A percentile compares a stretch with the other conserved stretches of the same genome.
These are phyloP conservation scores for Chloroceryle inda DNA, from an alignment of 2,797 vertebrate genomes.

Conservation along the genomic window DNA sequence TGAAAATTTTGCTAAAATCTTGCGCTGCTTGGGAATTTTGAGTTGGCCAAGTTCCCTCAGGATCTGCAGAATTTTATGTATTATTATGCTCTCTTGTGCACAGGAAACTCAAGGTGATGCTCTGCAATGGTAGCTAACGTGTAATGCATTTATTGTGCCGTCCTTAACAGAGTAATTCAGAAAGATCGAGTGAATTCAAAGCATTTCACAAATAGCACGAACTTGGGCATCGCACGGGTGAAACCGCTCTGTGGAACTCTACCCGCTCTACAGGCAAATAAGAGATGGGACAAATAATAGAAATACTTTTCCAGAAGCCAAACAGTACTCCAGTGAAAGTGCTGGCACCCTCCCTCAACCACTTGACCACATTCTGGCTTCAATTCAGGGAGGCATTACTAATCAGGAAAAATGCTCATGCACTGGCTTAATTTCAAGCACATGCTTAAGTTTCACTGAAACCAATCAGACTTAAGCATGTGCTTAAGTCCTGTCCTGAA, in stretches of 20 bases:
- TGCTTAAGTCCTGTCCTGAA: conserved; percentile 45
- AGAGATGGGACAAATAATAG: conserved; percentile 35
- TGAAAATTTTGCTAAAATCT: conserved; percentile 1
- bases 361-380: conserved; percentile 46
- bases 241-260: neutral
- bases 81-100: neutral
- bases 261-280: neutral
- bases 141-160: neutral
- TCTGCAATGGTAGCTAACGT: neutral
- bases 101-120: neutral
- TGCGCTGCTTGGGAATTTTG: neutral
- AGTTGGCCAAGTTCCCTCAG: neutral
- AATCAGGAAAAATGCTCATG: conserved; percentile 66
- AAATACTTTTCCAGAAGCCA: conserved; percentile 44
- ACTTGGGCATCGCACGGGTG: neutral
- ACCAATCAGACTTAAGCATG: conserved; percentile 57
- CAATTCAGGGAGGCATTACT: conserved; percentile 60
- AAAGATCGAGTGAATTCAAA: neutral
- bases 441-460: conserved; percentile 69
- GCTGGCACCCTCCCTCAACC: conserved; percentile 20
- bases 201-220: neutral
- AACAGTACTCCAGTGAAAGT: conserved; percentile 21
- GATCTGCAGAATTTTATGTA: neutral
- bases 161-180: neutral
- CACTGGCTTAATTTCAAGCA: conserved; percentile 66